phyloP scores from a whole-genome alignment of 2,888 invertebrate species.

The Theodoxus fluviatilis region DNA sequence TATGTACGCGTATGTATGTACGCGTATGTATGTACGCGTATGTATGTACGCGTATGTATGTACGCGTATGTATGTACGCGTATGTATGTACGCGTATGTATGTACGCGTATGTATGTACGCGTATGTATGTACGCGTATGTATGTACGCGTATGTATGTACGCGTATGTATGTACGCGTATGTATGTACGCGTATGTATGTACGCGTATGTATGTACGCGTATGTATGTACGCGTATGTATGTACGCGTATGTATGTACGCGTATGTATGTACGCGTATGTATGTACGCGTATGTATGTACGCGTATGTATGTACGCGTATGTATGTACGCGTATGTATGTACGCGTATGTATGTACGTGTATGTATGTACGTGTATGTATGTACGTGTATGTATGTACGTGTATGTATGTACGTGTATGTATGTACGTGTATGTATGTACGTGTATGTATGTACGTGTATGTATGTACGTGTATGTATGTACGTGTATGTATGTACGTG shows the following conservation, averaged over 20 bases:
- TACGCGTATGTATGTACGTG: background rate
- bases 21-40: conserved; percentile 17
- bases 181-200: background rate
- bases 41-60: conserved; percentile 5
- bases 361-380: background rate
- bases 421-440: background rate
- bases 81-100: background rate
- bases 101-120: conserved; percentile 6
- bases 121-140: background rate
- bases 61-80: background rate
- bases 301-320: background rate
- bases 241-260: background rate
- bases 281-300: background rate
- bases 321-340: background rate
- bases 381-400: background rate
- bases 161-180: background rate
- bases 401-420: conserved; percentile 14
- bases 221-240: conserved; percentile 11
- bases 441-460: conserved; percentile 15
- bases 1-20: conserved; percentile 12
- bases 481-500: background rate
- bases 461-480: background rate
- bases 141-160: background rate
- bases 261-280: conserved; percentile 10
- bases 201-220: background rate